Conservation (phyloP, 2,888 invertebrate species). For the Caenorhabditis sinica region DNA sequence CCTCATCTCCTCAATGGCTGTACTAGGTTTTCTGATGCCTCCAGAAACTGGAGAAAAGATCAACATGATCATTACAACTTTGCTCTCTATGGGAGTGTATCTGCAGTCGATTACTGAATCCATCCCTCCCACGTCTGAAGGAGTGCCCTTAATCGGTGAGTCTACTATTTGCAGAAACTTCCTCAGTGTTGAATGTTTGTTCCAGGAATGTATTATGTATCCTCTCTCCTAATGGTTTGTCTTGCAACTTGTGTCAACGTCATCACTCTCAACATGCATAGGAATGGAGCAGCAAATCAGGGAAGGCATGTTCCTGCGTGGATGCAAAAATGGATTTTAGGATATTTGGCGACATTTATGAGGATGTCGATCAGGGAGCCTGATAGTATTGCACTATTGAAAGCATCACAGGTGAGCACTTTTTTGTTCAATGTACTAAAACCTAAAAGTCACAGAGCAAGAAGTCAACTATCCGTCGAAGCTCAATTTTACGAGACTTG, state of each 20-base stretch:
- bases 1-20: constrained; percentile 86
- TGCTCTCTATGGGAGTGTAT: constrained; percentile 86
- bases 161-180: not conserved
- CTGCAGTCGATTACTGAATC: constrained; percentile 86
- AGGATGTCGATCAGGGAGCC: constrained; percentile 82
- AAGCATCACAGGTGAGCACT: constrained; percentile 77
- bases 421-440: too few relatives aligned
- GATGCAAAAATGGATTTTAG: constrained; percentile 80
- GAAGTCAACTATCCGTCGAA: constrained; percentile 79
- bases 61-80: constrained; percentile 86
- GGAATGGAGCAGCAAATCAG: constrained; percentile 82
- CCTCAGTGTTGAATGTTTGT: not conserved
- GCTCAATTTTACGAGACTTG: constrained; percentile 81
- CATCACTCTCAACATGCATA: constrained; percentile 90
- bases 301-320: constrained; percentile 76
- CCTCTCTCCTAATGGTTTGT: constrained; percentile 86
- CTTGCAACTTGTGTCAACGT: constrained; percentile 87
- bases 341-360: constrained; percentile 81
- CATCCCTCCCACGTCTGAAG: constrained; percentile 87
- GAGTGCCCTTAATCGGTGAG: constrained; percentile 86
- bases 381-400: constrained; percentile 82
- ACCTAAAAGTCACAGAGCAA: constrained; percentile 72
- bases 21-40: constrained; percentile 86
- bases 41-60: constrained; percentile 86
- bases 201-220: constrained; percentile 86